Conservation (phyloP, 2,888 invertebrate species). For the Cantharis rustica region DNA sequence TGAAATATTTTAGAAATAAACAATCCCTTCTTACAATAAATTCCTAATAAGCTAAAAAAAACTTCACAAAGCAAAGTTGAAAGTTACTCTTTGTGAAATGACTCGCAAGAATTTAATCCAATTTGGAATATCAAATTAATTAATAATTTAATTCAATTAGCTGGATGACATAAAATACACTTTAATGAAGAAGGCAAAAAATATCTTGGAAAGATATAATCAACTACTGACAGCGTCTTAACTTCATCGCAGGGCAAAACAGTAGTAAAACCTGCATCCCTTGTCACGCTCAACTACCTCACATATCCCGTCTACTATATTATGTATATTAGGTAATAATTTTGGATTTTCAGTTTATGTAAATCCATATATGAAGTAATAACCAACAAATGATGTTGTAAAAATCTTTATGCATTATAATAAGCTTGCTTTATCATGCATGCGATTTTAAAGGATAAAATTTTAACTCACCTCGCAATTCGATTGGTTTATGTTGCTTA, state of each 20-base stretch:
- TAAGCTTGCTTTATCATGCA: conserved; percentile 23
- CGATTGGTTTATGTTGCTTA: conserved; percentile 85
- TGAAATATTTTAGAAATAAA: neutral
- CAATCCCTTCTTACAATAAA: neutral
- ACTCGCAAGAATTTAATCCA: neutral
- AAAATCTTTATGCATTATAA: conserved; percentile 32
- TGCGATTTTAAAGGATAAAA: conserved; percentile 22
- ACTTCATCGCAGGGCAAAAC: conserved; percentile 40
- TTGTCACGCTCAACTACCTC: conserved; percentile 40
- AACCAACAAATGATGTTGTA: conserved; percentile 39
- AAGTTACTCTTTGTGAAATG: neutral
- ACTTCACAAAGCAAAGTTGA: neutral
- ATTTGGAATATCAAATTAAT: neutral
- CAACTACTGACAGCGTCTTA: conserved; percentile 13
- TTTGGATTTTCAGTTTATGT: conserved; percentile 28
- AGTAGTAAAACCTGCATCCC: conserved; percentile 39
- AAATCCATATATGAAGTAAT: conserved; percentile 34
- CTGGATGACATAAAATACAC: neutral
- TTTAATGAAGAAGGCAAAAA: neutral
- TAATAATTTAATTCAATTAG: neutral
- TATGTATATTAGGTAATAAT: conserved; percentile 31
- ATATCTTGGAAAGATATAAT: conserved; percentile 5
- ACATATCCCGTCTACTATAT: conserved; percentile 23
- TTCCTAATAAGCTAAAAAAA: neutral
- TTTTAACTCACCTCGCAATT: conserved; percentile 75